Base-by-base conservation (phyloP, 2,888 invertebrate genomes). In the Stratiomys singularior region DNA sequence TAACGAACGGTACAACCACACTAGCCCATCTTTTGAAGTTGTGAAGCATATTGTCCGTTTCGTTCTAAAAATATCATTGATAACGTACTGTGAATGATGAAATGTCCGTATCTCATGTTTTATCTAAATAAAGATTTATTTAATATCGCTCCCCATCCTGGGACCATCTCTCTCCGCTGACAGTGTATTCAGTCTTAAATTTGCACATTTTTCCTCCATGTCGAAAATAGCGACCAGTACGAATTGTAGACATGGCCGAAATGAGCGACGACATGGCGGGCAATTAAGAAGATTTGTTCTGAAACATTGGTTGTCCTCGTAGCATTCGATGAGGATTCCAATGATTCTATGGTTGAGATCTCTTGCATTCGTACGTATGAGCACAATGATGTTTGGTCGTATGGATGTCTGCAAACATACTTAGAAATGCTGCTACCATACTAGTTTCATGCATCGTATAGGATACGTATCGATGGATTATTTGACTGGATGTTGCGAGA, bases 241-340 rank as follows among this genome's bases (percentile, higher is more conserved):
- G 27, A n/a, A 27, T 28, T 28, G 28, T 28, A 28, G 64, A 30
- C 64, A 64, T 27, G n/a, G n/a, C 60, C 5, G 27, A 44, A 67
- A 67, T 11, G 67, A 44, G 67, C 67, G 67, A 44, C 67, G 67
- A 67, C 37, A 67, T 67, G 67, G 67, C 23, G 37, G 44, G 46
- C 67, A 67, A 67, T 67, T 67, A 67, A 67, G 67, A 67, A 67
- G 27, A 67, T 67, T 67, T 67, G 67, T 46, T 67, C 67, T 44
- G 44, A 67, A 30, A 60, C 67, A 67, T 67, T 67, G 67, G 67
- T 1, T 46, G 67, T 21, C 21, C 11, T 60, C 23, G 60, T 60
- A 23, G 60, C 25, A 21, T 60, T 15, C 25, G 60, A 60, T 60
- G 60, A 60, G 60, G 23, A 25, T 60, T 60, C 60, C 52, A n/a